Evolutionary conservation across 1,140 invertebrate genomes (phyloP).

Genomic region (Aphelenchoides avenae): DNA sequence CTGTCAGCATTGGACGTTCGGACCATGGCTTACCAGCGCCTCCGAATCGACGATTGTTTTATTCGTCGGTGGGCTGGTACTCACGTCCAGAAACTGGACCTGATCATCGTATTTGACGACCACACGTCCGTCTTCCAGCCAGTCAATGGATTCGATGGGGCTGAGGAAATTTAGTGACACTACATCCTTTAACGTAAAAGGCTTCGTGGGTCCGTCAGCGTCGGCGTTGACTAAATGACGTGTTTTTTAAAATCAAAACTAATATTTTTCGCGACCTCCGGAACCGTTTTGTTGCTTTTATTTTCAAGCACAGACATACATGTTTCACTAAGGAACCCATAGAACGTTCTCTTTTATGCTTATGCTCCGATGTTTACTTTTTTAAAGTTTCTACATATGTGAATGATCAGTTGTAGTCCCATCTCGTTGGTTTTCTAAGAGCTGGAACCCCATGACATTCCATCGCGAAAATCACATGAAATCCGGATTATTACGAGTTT

Average conservation of each 20-base stretch:
- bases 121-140: constrained; percentile 34
- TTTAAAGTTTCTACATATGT: too few relatives aligned
- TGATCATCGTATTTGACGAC: constrained; percentile 28
- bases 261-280: too few relatives aligned
- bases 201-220: constrained; percentile 13
- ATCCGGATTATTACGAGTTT: background rate
- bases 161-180: constrained; percentile 19
- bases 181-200: constrained; percentile 33
- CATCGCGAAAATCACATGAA: background rate
- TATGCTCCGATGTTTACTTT: too few relatives aligned
- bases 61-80: constrained; percentile 9
- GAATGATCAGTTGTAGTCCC: background rate
- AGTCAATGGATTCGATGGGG: constrained; percentile 41
- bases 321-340: too few relatives aligned
- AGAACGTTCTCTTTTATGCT: too few relatives aligned
- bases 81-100: constrained; percentile 36
- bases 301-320: too few relatives aligned
- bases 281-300: too few relatives aligned
- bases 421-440: background rate
- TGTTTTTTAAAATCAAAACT: too few relatives aligned
- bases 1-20: background rate
- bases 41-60: constrained; percentile 20
- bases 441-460: background rate
- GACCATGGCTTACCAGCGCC: constrained; percentile 14
- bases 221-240: constrained; percentile 24